These are phyloP conservation scores for Limosa lapponica DNA, from an alignment of 2,797 vertebrate species.

Conservation along the genomic window DNA sequence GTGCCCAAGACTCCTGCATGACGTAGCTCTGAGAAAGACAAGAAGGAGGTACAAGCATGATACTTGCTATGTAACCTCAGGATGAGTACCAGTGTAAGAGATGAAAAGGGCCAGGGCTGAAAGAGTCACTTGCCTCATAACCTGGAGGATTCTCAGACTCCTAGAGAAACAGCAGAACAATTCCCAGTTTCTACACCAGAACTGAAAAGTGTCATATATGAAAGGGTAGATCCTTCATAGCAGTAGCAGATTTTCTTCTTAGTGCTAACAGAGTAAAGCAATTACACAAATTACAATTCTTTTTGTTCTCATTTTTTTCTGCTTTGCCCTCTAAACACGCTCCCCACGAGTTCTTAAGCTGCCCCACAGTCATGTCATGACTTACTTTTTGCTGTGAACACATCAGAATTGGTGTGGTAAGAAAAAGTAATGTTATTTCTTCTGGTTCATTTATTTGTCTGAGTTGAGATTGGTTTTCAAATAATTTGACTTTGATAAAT, in stretches of 20 bases:
- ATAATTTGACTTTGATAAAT: slow-evolving; percentile 18
- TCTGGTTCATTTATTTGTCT: not conserved
- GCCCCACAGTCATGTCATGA: not conserved
- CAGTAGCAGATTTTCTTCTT: not conserved
- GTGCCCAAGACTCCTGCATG: not conserved
- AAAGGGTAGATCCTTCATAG: not conserved
- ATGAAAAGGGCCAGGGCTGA: not conserved
- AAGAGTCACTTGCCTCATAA: not conserved
- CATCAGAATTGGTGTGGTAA: not conserved
- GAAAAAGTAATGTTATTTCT: not conserved
- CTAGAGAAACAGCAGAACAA: not conserved
- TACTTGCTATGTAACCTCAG: not conserved
- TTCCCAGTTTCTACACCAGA: not conserved
- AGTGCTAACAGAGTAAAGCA: not conserved
- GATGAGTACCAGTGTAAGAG: accelerated
- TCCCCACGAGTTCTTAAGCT: not conserved
- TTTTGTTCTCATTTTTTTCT: not conserved
- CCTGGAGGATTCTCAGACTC: not conserved
- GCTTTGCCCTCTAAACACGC: not conserved
- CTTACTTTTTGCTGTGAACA: not conserved
- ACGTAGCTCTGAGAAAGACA: not conserved
- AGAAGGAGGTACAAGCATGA: not conserved
- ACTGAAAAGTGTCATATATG: not conserved
- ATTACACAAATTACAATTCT: not conserved
- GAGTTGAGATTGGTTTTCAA: not conserved